Evolutionary conservation across 2,797 vertebrate genomes (phyloP).

Genomic region (Sebastes hopkinsi): DNA sequence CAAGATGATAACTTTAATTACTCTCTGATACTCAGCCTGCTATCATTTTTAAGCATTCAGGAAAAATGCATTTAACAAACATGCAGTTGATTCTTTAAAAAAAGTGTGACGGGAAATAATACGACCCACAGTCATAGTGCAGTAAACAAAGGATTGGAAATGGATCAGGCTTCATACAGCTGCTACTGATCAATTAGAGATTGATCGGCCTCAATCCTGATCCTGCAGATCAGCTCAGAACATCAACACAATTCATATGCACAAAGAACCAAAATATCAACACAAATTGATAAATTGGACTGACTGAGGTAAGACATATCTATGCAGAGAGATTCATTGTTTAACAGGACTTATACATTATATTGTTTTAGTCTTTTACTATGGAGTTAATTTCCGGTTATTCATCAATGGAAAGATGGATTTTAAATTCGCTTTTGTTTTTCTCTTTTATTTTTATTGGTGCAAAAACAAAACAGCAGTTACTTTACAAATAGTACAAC

Average conservation of each 20-base stretch:
- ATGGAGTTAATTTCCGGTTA: neutral
- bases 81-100: neutral
- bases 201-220: slow-evolving; percentile 19
- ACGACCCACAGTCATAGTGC: neutral
- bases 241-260: neutral
- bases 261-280: neutral
- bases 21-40: neutral
- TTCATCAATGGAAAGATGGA: neutral
- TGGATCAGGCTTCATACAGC: slow-evolving; percentile 6
- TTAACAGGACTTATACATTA: neutral
- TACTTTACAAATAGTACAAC: no score
- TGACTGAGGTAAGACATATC: neutral
- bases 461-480: neutral
- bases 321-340: neutral
- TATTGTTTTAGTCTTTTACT: neutral
- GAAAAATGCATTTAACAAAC: neutral
- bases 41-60: neutral
- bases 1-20: neutral
- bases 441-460: neutral
- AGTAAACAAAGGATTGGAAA: slow-evolving; percentile 15
- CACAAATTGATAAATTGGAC: neutral
- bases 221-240: neutral
- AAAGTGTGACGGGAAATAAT: neutral
- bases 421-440: neutral
- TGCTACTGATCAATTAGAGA: slow-evolving; percentile 23